A percentile compares a stretch with the other conserved stretches of the same genome.
phyloP scores from a whole-genome alignment of 2,797 vertebrate species.

The Sciurus vulgaris region DNA sequence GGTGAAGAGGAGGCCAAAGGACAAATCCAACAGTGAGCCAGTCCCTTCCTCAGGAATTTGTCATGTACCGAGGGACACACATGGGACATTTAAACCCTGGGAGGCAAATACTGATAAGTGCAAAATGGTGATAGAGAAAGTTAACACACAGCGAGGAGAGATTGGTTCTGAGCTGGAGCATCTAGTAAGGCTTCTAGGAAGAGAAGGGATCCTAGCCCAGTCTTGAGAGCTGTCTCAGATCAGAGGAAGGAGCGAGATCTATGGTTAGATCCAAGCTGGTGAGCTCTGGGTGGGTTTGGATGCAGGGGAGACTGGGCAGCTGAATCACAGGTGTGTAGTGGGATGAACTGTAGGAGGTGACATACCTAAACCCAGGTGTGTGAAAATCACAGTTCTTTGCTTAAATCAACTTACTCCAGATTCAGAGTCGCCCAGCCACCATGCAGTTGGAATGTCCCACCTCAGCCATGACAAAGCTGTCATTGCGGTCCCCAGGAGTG shows the following conservation, averaged over 20 bases:
- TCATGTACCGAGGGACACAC: not conserved
- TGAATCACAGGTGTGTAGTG: not conserved
- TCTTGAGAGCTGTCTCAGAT: not conserved
- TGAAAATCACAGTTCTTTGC: not conserved
- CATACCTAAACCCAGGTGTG: not conserved
- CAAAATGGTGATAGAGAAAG: not conserved
- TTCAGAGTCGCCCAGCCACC: not conserved
- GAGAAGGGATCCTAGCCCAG: not conserved
- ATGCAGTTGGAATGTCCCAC: not conserved
- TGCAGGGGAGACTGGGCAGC: not conserved
- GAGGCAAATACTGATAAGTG: not conserved
- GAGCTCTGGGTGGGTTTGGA: not conserved
- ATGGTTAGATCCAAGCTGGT: not conserved
- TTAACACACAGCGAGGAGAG: not conserved
- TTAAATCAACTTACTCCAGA: not conserved
- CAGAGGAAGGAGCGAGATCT: not conserved
- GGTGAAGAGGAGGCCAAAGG: not conserved
- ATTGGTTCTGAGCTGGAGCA: not conserved
- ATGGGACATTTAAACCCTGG: not conserved
- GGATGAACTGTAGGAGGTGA: not conserved
- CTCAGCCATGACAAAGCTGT: not conserved
- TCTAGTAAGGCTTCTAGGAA: not conserved
- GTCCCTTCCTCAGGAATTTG: not conserved
- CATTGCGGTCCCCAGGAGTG: not conserved
- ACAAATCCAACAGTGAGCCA: not conserved